A percentile compares a stretch with the other conserved stretches of the same genome.
phyloP scores from a whole-genome alignment of 64 coral and sea anemone genomes.

The Montipora efflorescens region DNA sequence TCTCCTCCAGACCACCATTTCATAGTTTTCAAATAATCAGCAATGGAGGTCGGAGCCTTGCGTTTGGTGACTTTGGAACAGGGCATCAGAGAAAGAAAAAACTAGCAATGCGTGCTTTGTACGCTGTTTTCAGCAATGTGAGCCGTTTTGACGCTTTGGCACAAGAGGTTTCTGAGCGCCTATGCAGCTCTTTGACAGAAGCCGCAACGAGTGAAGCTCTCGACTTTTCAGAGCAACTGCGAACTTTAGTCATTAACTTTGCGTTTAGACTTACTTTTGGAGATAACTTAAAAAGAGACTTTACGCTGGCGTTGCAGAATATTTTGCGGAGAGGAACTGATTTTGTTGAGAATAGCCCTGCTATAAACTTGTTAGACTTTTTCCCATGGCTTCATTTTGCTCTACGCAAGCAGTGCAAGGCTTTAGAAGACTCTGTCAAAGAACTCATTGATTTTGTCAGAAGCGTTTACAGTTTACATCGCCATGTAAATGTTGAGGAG shows the following conservation, averaged over 20 bases:
- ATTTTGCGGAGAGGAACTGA: conserved; percentile 49
- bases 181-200: conserved; percentile 15
- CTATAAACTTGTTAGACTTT: conserved; percentile 70
- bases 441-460: conserved; percentile 52
- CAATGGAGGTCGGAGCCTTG: conserved; percentile 63
- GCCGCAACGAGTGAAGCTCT: conserved; percentile 16
- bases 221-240: conserved; percentile 51
- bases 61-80: conserved; percentile 70
- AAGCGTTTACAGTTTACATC: conserved; percentile 36
- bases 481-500: conserved; percentile 3
- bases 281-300: conserved; percentile 41
- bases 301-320: conserved; percentile 31
- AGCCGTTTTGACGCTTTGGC: conserved; percentile 57
- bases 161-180: conserved; percentile 51
- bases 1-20: conserved; percentile 68
- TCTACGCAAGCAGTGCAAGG: conserved; percentile 38
- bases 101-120: conserved; percentile 52
- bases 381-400: conserved; percentile 84
- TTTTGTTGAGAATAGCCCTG: conserved; percentile 69
- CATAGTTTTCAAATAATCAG: conserved; percentile 75
- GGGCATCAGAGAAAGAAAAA: conserved; percentile 65
- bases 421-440: conserved; percentile 61
- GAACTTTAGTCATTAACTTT: conserved; percentile 63
- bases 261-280: conserved; percentile 77
- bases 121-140: conserved; percentile 66